These are phyloP conservation scores for Drosophila acutilabella DNA, from an alignment of 2,888 invertebrate genomes.

Conservation along the genomic window DNA sequence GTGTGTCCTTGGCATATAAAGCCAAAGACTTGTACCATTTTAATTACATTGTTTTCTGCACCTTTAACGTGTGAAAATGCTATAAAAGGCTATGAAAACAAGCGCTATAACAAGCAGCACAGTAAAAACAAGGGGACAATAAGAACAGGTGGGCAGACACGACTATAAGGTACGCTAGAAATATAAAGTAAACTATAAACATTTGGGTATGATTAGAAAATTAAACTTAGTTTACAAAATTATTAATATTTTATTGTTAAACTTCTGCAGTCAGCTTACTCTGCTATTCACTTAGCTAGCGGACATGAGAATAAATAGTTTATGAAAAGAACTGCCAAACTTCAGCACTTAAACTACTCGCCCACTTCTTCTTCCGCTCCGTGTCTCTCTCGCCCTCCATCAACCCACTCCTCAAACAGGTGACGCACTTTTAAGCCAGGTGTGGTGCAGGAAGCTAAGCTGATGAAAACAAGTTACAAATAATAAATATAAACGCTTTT, in stretches of 20 bases:
- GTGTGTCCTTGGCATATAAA: conserved; percentile 14
- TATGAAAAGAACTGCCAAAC: neutral
- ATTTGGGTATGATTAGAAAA: no score
- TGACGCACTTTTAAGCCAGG: conserved; percentile 13
- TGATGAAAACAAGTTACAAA: neutral
- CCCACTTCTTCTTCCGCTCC: no score
- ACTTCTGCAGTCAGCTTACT: neutral
- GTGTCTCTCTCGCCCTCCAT: no score
- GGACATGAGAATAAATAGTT: neutral
- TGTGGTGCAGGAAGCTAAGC: neutral
- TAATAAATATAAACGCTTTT: conserved; percentile 10
- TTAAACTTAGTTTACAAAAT: no score
- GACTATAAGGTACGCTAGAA: neutral
- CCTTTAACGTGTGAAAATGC: conserved; percentile 68
- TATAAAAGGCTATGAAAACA: conserved; percentile 41
- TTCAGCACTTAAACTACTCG: neutral
- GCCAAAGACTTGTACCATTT: conserved; percentile 44
- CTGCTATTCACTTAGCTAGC: neutral
- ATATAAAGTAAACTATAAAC: no score
- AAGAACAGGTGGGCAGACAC: neutral
- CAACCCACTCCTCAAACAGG: neutral
- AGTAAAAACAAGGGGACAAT: conserved; percentile 7
- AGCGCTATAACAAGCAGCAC: conserved; percentile 12
- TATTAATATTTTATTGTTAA: no score
- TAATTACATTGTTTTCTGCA: conserved; percentile 73